Conservation (phyloP, 2,888 invertebrate genomes). For the Cataglyphis altisquamis region DNA sequence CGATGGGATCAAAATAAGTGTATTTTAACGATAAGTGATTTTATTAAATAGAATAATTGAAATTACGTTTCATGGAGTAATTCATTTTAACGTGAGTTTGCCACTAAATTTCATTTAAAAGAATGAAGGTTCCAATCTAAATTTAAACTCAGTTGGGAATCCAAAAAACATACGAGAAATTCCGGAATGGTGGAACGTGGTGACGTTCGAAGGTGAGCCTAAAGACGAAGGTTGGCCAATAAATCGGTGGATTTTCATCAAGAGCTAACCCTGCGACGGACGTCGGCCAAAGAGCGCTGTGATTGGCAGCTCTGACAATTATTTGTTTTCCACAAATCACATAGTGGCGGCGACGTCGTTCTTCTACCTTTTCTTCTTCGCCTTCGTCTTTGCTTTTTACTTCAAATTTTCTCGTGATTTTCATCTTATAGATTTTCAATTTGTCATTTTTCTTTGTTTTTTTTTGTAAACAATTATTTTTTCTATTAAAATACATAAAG, state of each 20-base stretch:
- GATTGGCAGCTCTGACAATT: slow-evolving; percentile 81
- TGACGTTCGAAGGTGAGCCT: slow-evolving; percentile 45
- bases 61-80: background rate
- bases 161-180: slow-evolving; percentile 35
- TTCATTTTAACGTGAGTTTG: slow-evolving; percentile 18
- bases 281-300: slow-evolving; percentile 75
- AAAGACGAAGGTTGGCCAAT: slow-evolving; percentile 66
- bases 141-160: slow-evolving; percentile 48
- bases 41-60: background rate
- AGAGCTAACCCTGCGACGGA: slow-evolving; percentile 54
- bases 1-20: background rate
- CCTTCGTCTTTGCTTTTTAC: background rate
- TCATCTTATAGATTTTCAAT: slow-evolving; percentile 17
- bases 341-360: slow-evolving; percentile 36
- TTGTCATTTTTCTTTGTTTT: background rate
- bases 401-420: slow-evolving; percentile 28
- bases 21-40: slow-evolving; percentile 7
- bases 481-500: background rate
- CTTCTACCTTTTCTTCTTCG: slow-evolving; percentile 49
- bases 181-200: background rate
- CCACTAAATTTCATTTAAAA: slow-evolving; percentile 32
- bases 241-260: slow-evolving; percentile 78
- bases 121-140: slow-evolving; percentile 35
- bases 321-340: slow-evolving; percentile 82
- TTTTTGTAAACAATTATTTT: background rate